Evolutionary conservation across 1,140 invertebrate species (phyloP).

Genomic region (Panonychus citri): DNA sequence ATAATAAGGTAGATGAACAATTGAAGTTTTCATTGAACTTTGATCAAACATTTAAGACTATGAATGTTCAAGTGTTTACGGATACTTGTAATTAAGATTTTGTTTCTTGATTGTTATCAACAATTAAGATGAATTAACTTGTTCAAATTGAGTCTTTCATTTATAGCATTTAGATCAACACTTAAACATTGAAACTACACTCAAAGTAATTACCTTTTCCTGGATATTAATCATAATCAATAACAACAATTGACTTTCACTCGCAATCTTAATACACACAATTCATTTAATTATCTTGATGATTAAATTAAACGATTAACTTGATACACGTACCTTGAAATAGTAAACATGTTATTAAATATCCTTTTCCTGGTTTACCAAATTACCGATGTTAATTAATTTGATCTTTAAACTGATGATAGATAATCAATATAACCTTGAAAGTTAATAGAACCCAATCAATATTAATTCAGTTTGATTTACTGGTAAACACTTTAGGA

Average conservation of each 20-base stretch:
- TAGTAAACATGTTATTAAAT: background rate
- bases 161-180: background rate
- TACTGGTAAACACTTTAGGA: too few species aligned
- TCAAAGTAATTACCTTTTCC: too few species aligned
- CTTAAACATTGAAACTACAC: background rate
- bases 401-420: too few species aligned
- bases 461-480: too few species aligned
- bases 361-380: background rate
- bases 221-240: too few species aligned
- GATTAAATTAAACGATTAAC: background rate
- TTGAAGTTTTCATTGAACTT: background rate
- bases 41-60: background rate
- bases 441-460: too few species aligned
- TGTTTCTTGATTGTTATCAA: background rate
- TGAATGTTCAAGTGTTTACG: background rate
- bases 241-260: too few species aligned
- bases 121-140: background rate
- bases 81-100: background rate
- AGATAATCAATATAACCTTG: too few species aligned
- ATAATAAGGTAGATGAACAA: too few species aligned
- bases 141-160: background rate
- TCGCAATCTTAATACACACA: too few species aligned
- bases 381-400: background rate
- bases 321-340: too few species aligned
- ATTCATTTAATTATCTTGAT: too few species aligned